Evolutionary conservation across 1,140 invertebrate species (phyloP).

Genomic region (Microvelia longipes): DNA sequence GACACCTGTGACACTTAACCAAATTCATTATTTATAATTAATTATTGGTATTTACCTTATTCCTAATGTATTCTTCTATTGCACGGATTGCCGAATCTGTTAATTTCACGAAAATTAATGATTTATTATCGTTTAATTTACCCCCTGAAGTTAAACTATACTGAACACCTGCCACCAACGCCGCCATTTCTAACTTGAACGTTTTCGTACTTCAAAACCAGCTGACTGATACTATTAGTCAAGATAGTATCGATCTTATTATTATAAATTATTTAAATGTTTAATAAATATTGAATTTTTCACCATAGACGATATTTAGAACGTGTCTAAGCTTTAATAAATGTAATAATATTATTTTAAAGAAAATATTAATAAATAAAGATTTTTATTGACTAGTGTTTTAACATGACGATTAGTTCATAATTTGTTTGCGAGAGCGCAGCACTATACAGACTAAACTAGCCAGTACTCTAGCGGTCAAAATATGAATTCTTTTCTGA

Average conservation of each 20-base stretch:
- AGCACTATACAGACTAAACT: too few relatives aligned
- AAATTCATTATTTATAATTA: background rate
- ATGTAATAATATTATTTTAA: too few relatives aligned
- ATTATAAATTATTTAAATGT: background rate
- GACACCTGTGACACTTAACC: conserved; percentile 5
- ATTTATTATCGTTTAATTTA: conserved; percentile 70
- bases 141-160: conserved; percentile 85
- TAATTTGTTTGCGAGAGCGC: too few relatives aligned
- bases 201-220: conserved; percentile 26
- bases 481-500: too few relatives aligned
- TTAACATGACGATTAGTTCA: too few relatives aligned
- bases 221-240: conserved; percentile 20
- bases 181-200: conserved; percentile 62
- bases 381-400: too few relatives aligned
- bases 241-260: background rate
- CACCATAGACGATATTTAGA: too few relatives aligned
- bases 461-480: too few relatives aligned
- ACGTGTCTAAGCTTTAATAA: too few relatives aligned
- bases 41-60: conserved; percentile 49
- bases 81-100: conserved; percentile 82
- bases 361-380: too few relatives aligned
- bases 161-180: conserved; percentile 82
- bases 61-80: conserved; percentile 74
- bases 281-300: background rate
- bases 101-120: conserved; percentile 82